Percentiles rank a stretch among this genome's conserved stretches.
These are phyloP conservation scores for Macropodus opercularis DNA, from an alignment of 2,797 vertebrate genomes.

Conservation along the genomic window DNA sequence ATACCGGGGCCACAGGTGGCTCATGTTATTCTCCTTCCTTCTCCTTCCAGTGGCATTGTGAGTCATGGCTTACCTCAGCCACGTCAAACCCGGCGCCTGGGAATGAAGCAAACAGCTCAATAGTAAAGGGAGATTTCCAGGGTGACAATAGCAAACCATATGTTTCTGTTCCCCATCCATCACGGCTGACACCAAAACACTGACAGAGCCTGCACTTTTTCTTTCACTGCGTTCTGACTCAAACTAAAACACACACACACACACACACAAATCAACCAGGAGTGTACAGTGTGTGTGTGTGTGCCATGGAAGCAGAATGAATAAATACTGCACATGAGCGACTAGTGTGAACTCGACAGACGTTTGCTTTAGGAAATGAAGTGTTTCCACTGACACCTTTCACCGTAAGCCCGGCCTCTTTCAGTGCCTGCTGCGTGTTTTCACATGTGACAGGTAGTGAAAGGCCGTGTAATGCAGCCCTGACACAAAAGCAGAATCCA, in stretches of 20 bases:
- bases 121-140: conserved; percentile 24
- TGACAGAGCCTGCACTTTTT: conserved; percentile 18
- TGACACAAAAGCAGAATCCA: conserved; percentile 5
- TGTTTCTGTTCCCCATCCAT: conserved; percentile 55
- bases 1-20: conserved; percentile 35
- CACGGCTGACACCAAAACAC: conserved; percentile 45
- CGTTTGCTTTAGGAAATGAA: conserved; percentile 41
- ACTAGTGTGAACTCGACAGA: conserved; percentile 40
- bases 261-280: conserved; percentile 8
- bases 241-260: not conserved
- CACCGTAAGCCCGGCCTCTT: not conserved
- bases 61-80: conserved; percentile 23
- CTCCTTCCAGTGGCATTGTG: conserved; percentile 22
- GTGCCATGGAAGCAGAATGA: conserved; percentile 14
- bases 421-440: conserved; percentile 7
- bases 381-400: conserved; percentile 40
- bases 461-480: conserved; percentile 27
- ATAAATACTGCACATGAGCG: conserved; percentile 17
- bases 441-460: conserved; percentile 39
- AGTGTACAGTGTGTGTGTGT: conserved; percentile 3
- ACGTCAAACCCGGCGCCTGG: conserved; percentile 33
- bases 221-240: not conserved
- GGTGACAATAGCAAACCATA: conserved; percentile 50
- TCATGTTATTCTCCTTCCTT: conserved; percentile 34
- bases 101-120: conserved; percentile 44